phyloP scores from a whole-genome alignment of 2,797 vertebrate genomes.

The Brotula barbata region DNA sequence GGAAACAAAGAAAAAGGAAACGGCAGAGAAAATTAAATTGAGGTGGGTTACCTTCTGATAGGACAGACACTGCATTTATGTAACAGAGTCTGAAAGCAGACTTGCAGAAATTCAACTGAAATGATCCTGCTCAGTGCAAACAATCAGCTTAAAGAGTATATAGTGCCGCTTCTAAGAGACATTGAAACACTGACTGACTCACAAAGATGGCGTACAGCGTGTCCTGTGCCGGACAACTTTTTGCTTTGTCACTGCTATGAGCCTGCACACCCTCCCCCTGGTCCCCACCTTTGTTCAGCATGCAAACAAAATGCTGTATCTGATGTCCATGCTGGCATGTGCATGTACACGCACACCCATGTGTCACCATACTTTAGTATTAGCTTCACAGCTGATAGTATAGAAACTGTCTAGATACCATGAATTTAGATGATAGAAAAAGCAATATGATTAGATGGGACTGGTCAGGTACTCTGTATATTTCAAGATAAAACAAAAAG shows the following conservation, averaged over 20 bases:
- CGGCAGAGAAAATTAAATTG: not conserved
- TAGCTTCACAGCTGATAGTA: conserved; percentile 11
- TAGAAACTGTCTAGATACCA: conserved; percentile 28
- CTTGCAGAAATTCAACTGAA: conserved; percentile 4
- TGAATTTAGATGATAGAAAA: not conserved
- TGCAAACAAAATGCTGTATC: conserved; percentile 47
- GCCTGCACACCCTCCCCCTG: conserved; percentile 56
- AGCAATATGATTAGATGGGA: conserved; percentile 18
- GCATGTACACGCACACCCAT: not conserved
- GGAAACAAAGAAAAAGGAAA: conserved; percentile 5
- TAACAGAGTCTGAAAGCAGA: not conserved
- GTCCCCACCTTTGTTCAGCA: conserved; percentile 49
- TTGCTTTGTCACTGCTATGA: conserved; percentile 77
- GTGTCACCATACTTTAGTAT: no score
- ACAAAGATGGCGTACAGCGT: conserved; percentile 68
- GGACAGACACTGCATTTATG: no score
- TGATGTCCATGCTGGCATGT: conserved; percentile 10
- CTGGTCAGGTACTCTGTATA: conserved; percentile 6
- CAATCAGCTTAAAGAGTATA: conserved; percentile 57
- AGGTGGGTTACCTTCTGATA: no score
- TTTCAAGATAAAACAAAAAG: conserved; percentile 2
- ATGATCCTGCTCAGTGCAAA: conserved; percentile 32
- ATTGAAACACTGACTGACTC: no score
- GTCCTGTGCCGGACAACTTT: conserved; percentile 66
- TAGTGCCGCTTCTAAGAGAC: no score